These are phyloP conservation scores for Rhorus exstirpatorius DNA, from an alignment of 2,888 invertebrate species.

Conservation along the genomic window DNA sequence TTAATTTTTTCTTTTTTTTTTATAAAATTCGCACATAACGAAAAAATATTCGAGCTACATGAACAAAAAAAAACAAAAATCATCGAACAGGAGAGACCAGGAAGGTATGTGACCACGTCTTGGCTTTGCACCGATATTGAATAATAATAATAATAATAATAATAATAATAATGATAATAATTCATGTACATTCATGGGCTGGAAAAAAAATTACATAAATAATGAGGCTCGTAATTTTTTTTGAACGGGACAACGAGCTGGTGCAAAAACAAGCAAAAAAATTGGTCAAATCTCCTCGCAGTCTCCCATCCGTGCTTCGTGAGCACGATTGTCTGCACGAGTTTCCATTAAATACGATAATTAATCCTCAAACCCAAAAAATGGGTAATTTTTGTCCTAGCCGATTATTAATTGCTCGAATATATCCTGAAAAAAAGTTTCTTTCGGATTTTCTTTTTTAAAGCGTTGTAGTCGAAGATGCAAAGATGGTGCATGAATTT, in stretches of 20 bases:
- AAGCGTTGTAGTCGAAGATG: too few species aligned
- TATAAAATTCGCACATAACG: not conserved
- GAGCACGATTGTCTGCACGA: conserved; percentile 12
- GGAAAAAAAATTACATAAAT: not conserved
- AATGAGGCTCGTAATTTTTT: not conserved
- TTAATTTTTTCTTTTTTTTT: not conserved
- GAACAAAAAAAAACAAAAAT: not conserved
- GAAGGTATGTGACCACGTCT: too few species aligned
- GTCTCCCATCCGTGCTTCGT: not conserved
- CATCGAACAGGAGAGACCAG: not conserved
- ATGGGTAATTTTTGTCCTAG: too few species aligned
- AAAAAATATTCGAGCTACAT: not conserved
- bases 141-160: too few species aligned
- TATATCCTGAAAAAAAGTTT: too few species aligned
- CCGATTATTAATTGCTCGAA: not conserved
- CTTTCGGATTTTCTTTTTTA: too few species aligned
- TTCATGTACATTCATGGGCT: too few species aligned
- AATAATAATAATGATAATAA: too few species aligned
- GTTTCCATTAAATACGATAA: conserved; percentile 40
- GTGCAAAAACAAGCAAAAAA: not conserved
- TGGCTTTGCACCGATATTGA: too few species aligned
- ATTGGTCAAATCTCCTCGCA: not conserved
- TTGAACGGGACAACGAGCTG: not conserved
- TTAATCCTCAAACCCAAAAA: too few species aligned
- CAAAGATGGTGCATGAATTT: too few species aligned